Evolutionary conservation across 2,797 vertebrate genomes (phyloP), one percentile per base, ranked within the genome.

Genomic region (Hippoglossus hippoglossus): DNA sequence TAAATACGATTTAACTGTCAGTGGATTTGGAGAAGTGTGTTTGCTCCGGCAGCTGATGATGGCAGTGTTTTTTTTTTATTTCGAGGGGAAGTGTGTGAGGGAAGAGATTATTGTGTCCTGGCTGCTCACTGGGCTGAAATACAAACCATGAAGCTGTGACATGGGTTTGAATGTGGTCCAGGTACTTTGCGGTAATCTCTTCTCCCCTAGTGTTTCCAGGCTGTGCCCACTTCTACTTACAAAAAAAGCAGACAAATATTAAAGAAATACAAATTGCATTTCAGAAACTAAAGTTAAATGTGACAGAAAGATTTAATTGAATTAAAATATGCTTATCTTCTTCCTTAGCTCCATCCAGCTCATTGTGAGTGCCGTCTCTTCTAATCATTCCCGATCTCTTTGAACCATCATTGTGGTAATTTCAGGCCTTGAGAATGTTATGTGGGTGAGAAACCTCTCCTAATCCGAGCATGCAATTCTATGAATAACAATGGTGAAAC

Each of bases 401-500:
- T 89, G 82, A 77, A 41, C 63, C 13, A 18, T 82, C 83, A 82
- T 82, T 86, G 80, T 82, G 78, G 71, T 80, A 89, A 90, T 92
- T 92, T 89, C 83, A 89, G 79, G 72, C 67, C 63, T 74, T 39
- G 81, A 71, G 79, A 80, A 67, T 56, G 77, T 77, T 82, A 56
- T 54, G 52, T 68, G 75, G 67, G 63, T 69, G 66, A 85, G 81
- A 86, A 79, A 67, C 67, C 75, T 67, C 62, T 76, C 54, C 79
- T 80, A 89, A 90, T 90, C 83, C 79, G 73, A 81, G 80, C 82
- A 64, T 83, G 82, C 67, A 78, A 86, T 81, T 67, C 86, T 71
- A 91, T 92, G 91, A 93, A 93, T 91, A 90, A 83, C 87, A 93
- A 90, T 88, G 70, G 61, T 52, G 51, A 63, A 82, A 77, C 56